Evolutionary conservation across 1,140 invertebrate species (phyloP).

Genomic region (Pseudomyrmex cubaensis): DNA sequence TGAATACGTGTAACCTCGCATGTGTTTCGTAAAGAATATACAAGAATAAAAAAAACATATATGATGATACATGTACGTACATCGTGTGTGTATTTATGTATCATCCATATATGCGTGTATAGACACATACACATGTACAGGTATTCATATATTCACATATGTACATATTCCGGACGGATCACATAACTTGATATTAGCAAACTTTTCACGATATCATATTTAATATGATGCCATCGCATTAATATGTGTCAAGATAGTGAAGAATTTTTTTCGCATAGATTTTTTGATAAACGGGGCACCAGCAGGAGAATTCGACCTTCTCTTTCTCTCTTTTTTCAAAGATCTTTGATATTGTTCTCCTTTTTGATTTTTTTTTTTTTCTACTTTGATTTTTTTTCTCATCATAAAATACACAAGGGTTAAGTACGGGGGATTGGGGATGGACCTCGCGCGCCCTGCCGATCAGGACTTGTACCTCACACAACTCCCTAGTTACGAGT

Average conservation of each 20-base stretch:
- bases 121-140: background rate
- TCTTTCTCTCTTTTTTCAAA: background rate
- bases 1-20: background rate
- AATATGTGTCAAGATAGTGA: conserved; percentile 34
- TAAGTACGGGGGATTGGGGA: conserved; percentile 84
- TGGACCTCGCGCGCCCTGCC: conserved; percentile 85
- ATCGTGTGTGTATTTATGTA: background rate
- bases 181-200: too few relatives aligned
- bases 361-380: background rate
- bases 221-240: conserved; percentile 15
- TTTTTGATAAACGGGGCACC: conserved; percentile 56
- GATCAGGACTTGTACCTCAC: conserved; percentile 86
- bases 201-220: too few relatives aligned
- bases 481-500: conserved; percentile 86
- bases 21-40: background rate
- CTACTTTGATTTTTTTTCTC: conserved; percentile 28
- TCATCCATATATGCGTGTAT: background rate
- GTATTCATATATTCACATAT: conserved; percentile 19
- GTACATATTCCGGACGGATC: background rate
- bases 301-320: conserved; percentile 32
- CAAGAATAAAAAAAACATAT: background rate
- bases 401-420: conserved; percentile 75
- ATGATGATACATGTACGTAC: background rate
- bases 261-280: conserved; percentile 16
- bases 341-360: background rate